Conservation (phyloP, 2,888 invertebrate species). For the Rotaria magnacalcarata region DNA sequence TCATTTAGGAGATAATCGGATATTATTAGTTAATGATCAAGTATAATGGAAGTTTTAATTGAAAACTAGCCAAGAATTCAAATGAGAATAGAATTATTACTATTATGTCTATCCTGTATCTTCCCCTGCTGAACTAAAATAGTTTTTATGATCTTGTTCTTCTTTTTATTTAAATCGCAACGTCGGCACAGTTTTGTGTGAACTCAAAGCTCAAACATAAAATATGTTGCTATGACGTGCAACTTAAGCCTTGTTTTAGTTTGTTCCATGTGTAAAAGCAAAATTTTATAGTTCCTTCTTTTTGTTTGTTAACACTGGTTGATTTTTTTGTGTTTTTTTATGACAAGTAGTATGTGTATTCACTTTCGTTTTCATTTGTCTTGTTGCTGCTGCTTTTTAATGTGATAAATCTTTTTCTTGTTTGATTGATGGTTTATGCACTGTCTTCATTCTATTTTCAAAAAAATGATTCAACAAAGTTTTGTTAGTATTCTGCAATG, state of each 20-base stretch:
- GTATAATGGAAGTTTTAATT: neutral
- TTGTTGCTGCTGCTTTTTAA: neutral
- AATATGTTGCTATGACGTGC: neutral
- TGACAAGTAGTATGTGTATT: neutral
- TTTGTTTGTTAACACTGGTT: neutral
- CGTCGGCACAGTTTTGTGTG: neutral
- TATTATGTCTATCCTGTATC: neutral
- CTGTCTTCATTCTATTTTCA: neutral
- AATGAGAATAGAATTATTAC: neutral
- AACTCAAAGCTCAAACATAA: neutral
- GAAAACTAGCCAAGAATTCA: neutral
- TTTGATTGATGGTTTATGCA: neutral
- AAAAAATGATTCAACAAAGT: neutral
- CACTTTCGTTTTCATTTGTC: neutral
- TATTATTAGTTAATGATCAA: neutral
- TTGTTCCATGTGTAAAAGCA: neutral
- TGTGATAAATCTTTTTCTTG: neutral
- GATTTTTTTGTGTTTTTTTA: neutral
- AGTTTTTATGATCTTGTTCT: neutral
- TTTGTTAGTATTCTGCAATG: neutral
- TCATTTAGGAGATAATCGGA: neutral
- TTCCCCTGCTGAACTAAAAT: neutral
- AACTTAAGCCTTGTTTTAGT: neutral
- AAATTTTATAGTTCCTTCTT: neutral
- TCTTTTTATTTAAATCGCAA: neutral